Evolutionary conservation across 1,140 invertebrate species (phyloP).

Genomic region (Plectrocnemia conspersa): DNA sequence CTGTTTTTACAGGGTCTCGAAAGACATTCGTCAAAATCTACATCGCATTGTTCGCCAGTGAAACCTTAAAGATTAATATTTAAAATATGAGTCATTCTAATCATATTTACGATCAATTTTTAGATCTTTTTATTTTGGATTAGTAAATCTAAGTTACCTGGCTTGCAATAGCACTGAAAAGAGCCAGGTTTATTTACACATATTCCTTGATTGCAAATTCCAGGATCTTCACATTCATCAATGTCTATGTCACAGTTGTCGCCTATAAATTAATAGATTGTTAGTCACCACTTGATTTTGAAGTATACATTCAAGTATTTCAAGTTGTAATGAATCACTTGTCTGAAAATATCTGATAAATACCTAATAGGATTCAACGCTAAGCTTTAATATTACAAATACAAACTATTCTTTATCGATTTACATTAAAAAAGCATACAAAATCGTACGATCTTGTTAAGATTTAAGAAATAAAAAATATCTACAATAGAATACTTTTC

Average conservation of each 20-base stretch:
- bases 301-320: no score
- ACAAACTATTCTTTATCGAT: no score
- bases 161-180: constrained; percentile 81
- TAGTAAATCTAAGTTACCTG: constrained; percentile 42
- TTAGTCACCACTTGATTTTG: no score
- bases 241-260: constrained; percentile 68
- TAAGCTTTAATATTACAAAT: no score
- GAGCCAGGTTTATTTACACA: constrained; percentile 73
- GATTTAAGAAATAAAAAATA: no score
- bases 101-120: background rate
- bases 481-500: no score
- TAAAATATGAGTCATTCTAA: background rate
- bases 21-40: constrained; percentile 84
- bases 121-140: no score
- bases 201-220: constrained; percentile 76
- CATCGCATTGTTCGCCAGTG: constrained; percentile 75
- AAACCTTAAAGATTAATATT: constrained; percentile 53
- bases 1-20: constrained; percentile 84
- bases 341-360: no score
- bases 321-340: no score
- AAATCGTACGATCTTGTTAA: no score
- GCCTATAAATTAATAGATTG: constrained; percentile 54
- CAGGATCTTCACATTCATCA: constrained; percentile 68
- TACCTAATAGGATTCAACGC: no score
- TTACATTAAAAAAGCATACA: no score